Conservation (phyloP, 1,140 invertebrate species). For the Zaprionus kolodkinae region DNA sequence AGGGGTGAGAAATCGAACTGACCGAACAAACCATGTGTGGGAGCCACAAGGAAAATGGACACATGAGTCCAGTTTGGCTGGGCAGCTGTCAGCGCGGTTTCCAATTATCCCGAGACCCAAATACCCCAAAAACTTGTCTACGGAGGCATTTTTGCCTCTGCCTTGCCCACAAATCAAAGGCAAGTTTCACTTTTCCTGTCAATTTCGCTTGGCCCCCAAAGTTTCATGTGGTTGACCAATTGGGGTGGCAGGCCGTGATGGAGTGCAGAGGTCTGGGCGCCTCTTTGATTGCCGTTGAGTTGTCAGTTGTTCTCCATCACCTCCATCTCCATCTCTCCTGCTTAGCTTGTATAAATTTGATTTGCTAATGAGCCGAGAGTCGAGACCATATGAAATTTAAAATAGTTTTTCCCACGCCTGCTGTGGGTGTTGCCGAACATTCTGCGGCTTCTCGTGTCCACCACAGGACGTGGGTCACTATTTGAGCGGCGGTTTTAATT, state of each 20-base stretch:
- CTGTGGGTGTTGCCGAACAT: constrained; percentile 59
- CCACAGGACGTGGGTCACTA: constrained; percentile 58
- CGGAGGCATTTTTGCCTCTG: constrained; percentile 30
- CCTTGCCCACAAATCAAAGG: constrained; percentile 50
- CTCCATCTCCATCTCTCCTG: constrained; percentile 3
- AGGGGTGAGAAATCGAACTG: background rate
- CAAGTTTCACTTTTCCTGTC: constrained; percentile 57
- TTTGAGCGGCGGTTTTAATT: constrained; percentile 63
- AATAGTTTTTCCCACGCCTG: constrained; percentile 58
- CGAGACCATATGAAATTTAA: constrained; percentile 70
- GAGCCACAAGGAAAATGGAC: constrained; percentile 26
- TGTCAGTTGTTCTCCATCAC: background rate
- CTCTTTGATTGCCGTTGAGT: constrained; percentile 20
- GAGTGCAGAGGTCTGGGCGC: background rate
- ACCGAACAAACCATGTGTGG: constrained; percentile 5
- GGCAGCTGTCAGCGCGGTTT: constrained; percentile 49
- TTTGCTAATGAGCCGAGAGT: constrained; percentile 67
- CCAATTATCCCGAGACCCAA: constrained; percentile 49
- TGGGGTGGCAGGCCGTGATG: background rate
- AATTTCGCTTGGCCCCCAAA: constrained; percentile 42
- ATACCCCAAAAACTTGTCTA: constrained; percentile 40
- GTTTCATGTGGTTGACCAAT: constrained; percentile 66
- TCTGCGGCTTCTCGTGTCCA: constrained; percentile 54
- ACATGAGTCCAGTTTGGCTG: constrained; percentile 14
- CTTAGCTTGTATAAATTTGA: constrained; percentile 67